Conservation (phyloP, 2,113 vertebrate species). For the Gobiocypris rarus region DNA sequence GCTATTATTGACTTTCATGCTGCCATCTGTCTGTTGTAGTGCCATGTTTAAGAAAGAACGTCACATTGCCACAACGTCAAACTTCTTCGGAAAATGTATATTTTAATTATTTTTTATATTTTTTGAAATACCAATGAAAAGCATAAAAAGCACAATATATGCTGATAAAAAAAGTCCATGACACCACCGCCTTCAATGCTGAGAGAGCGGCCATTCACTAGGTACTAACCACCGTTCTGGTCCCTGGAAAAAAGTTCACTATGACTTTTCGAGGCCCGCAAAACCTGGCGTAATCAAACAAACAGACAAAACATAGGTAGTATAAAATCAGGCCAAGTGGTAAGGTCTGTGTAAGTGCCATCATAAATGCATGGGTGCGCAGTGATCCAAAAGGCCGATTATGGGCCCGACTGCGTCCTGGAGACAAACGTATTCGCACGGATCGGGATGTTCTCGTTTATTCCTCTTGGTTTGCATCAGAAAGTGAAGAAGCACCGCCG, state of each 20-base stretch:
- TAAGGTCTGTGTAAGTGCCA: conserved; percentile 56
- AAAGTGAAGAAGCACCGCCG: conserved; percentile 73
- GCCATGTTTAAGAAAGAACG: background rate
- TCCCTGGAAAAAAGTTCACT: conserved; percentile 37
- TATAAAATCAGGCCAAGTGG: conserved; percentile 48
- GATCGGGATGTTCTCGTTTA: conserved; percentile 60
- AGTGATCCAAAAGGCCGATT: conserved; percentile 44
- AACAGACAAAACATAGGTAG: conserved; percentile 51
- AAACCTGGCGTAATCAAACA: conserved; percentile 21
- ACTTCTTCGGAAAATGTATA: conserved; percentile 49
- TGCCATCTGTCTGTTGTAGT: background rate
- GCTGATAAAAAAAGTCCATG: conserved; percentile 33
- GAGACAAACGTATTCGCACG: conserved; percentile 37
- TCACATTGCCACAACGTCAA: conserved; percentile 22
- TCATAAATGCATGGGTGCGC: conserved; percentile 49
- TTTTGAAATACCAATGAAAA: conserved; percentile 49
- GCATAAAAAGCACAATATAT: conserved; percentile 39
- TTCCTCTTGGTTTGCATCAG: conserved; percentile 83
- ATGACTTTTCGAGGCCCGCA: background rate
- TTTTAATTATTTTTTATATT: conserved; percentile 53
- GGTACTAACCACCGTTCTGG: conserved; percentile 28
- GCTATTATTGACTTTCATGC: background rate
- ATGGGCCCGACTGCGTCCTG: conserved; percentile 26
- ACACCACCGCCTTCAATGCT: conserved; percentile 40
- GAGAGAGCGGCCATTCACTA: conserved; percentile 27